These are phyloP conservation scores for Odontamblyopus lacepedii DNA, from an alignment of 2,797 vertebrate genomes.

Conservation along the genomic window DNA sequence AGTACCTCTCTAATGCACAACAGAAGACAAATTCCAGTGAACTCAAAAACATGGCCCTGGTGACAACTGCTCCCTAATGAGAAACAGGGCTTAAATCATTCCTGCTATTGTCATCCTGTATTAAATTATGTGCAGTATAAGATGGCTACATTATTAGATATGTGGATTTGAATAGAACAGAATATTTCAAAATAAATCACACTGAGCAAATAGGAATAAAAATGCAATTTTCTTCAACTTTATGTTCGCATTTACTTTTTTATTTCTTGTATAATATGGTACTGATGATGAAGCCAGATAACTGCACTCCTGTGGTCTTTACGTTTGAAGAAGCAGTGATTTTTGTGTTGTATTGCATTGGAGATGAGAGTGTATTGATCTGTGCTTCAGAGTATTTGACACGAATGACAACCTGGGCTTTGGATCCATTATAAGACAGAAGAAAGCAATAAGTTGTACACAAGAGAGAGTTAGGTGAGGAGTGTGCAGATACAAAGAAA, in stretches of 20 bases:
- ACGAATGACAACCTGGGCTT: conserved; percentile 44
- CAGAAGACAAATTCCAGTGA: not conserved
- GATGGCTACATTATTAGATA: too few species aligned
- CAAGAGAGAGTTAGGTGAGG: not conserved
- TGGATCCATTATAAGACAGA: conserved; percentile 31
- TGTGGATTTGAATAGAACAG: too few species aligned
- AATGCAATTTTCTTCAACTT: not conserved
- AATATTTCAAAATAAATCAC: not conserved
- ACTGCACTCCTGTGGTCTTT: not conserved
- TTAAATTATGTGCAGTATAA: not conserved
- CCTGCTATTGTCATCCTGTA: not conserved
- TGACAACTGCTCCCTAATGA: not conserved
- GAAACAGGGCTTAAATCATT: not conserved
- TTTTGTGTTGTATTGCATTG: not conserved
- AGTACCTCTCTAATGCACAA: not conserved
- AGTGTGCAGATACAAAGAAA: conserved; percentile 2
- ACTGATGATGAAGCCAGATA: not conserved
- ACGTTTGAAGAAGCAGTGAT: not conserved
- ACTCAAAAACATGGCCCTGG: not conserved
- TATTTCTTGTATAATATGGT: not conserved
- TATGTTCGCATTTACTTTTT: too few species aligned
- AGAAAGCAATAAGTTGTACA: conserved; percentile 18
- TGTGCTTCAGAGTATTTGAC: conserved; percentile 20
- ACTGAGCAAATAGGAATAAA: not conserved
- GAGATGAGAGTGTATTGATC: conserved; percentile 18